phyloP scores from a whole-genome alignment of 2,113 vertebrate genomes.

The Sturnus vulgaris region DNA sequence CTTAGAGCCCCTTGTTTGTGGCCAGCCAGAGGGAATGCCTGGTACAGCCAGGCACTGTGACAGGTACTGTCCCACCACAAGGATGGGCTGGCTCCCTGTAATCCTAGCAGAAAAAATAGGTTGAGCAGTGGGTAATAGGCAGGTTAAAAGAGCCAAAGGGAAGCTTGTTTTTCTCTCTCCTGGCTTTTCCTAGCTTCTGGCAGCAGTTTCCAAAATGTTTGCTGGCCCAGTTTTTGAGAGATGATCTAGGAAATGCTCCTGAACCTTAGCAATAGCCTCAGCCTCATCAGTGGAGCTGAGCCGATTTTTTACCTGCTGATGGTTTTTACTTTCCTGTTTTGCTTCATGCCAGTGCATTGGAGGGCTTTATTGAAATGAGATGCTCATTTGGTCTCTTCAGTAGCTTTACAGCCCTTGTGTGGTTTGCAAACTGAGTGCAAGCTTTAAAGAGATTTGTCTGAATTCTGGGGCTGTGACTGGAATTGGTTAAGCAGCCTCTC shows the following conservation, averaged over 20 bases:
- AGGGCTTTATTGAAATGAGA: not conserved
- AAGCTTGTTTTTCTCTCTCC: not conserved
- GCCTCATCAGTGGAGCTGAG: not conserved
- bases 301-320: not conserved
- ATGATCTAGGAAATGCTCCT: rapidly evolving
- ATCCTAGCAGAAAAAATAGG: not conserved
- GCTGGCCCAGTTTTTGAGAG: not conserved
- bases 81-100: not conserved
- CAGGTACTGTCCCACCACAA: no score
- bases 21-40: rapidly evolving
- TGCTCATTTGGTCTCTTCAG: not conserved
- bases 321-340: not conserved
- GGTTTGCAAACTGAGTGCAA: not conserved
- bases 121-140: not conserved
- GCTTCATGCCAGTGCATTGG: not conserved
- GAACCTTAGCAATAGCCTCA: not conserved
- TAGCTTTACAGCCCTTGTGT: not conserved
- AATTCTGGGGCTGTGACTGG: not conserved
- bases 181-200: not conserved
- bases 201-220: not conserved
- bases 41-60: not conserved
- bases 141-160: not conserved
- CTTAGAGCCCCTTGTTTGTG: rapidly evolving
- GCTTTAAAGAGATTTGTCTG: not conserved
- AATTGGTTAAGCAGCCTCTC: not conserved